Evolutionary conservation across 2,888 invertebrate species (phyloP).

Genomic region (Phaonia tiefii): DNA sequence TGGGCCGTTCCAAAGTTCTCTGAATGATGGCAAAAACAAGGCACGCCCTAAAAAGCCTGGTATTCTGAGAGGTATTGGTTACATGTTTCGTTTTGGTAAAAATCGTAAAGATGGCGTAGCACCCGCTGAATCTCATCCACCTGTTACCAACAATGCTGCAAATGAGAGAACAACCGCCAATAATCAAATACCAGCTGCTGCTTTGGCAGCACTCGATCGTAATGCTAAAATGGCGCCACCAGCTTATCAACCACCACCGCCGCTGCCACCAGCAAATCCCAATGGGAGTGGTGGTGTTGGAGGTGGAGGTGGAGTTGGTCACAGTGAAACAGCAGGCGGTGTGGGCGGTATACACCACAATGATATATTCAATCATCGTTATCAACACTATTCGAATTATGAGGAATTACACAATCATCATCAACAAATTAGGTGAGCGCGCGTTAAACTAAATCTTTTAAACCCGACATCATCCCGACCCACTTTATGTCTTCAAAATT

Average conservation of each 20-base stretch:
- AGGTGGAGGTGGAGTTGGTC: conserved; percentile 31
- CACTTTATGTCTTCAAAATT: conserved; percentile 33
- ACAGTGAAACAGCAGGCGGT: conserved; percentile 23
- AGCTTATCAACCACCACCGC: conserved; percentile 80
- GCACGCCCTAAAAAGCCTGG: conserved; percentile 86
- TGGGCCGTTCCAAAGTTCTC: conserved; percentile 89
- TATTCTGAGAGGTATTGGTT: conserved; percentile 84
- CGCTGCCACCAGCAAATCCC: conserved; percentile 75
- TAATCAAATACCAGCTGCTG: conserved; percentile 76
- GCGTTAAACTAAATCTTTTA: conserved; percentile 31
- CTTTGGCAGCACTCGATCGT: conserved; percentile 76
- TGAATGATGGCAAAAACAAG: conserved; percentile 85
- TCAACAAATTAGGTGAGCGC: conserved; percentile 88
- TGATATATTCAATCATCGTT: conserved; percentile 80
- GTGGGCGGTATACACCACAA: conserved; percentile 77
- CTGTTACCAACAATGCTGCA: conserved; percentile 66
- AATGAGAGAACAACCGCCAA: conserved; percentile 69
- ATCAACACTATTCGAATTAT: conserved; percentile 90
- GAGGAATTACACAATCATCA: conserved; percentile 92
- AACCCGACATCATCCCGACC: not conserved
- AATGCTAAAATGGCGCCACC: conserved; percentile 78
- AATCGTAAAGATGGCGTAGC: conserved; percentile 83
- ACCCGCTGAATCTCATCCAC: conserved; percentile 75
- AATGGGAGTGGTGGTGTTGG: conserved; percentile 69
- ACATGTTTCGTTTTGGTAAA: conserved; percentile 82